phyloP scores from a whole-genome alignment of 2,113 vertebrate species.

The Bubo blakistoni region DNA sequence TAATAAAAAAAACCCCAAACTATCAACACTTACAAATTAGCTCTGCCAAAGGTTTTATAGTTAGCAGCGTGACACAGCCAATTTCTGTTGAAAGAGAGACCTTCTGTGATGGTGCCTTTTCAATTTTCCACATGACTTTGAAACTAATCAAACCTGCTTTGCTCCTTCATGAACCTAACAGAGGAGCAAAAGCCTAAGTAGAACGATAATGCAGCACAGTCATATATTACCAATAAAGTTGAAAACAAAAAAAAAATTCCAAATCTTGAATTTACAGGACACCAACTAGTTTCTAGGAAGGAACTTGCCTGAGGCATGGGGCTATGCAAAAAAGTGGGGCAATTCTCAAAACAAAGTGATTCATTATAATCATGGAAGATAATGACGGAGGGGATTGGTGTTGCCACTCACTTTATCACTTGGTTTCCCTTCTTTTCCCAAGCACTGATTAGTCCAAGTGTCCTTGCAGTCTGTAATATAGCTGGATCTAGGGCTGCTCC shows the following conservation, averaged over 20 bases:
- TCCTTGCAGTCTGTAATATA: background rate
- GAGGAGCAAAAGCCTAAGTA: background rate
- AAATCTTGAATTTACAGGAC: accelerated
- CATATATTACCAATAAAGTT: background rate
- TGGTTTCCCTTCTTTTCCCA: background rate
- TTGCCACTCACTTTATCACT: background rate
- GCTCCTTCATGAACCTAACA: background rate
- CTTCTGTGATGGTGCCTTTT: background rate
- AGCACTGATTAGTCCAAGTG: background rate
- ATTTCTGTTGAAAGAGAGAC: background rate
- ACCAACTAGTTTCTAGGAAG: background rate
- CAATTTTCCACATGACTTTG: background rate
- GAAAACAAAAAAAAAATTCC: background rate
- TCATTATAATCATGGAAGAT: background rate
- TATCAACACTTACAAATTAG: background rate
- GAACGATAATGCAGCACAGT: background rate
- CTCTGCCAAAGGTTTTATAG: background rate
- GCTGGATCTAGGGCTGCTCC: background rate
- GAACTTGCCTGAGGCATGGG: background rate
- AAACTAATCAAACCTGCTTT: background rate
- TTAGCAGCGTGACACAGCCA: background rate
- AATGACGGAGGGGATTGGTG: background rate
- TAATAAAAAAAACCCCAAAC: background rate
- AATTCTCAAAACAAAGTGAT: background rate
- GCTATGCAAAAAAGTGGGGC: background rate